Percentiles rank a stretch among this genome's conserved stretches.
Conservation (phyloP, 2,888 invertebrate species). For the Pardosa pseudoannulata region DNA sequence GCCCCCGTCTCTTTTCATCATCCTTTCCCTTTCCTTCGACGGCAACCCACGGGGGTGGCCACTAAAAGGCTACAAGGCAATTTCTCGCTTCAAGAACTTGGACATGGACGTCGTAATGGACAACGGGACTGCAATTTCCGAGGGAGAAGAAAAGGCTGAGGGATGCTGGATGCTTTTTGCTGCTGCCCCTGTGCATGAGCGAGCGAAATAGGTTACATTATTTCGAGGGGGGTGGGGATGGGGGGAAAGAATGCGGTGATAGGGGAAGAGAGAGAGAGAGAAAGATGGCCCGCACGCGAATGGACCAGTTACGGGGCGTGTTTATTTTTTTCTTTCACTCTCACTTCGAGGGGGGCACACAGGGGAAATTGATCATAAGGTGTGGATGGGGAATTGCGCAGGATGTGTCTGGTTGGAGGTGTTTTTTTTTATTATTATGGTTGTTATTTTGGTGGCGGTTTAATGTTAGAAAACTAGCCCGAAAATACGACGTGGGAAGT, state of each 20-base stretch:
- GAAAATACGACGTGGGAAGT: no score
- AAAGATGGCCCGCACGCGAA: constrained; percentile 2
- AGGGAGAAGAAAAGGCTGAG: constrained; percentile 27
- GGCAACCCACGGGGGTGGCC: not conserved
- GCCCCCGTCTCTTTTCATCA: not conserved
- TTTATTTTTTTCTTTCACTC: no score
- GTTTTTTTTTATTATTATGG: no score
- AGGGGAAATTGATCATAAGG: not conserved
- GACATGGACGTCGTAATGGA: constrained; percentile 70
- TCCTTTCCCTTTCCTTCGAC: constrained; percentile 3
- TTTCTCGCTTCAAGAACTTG: constrained; percentile 72
- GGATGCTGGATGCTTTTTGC: not conserved
- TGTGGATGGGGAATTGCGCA: not conserved
- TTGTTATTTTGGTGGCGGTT: no score
- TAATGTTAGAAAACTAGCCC: no score
- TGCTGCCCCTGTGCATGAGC: not conserved
- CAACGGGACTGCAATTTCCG: constrained; percentile 71
- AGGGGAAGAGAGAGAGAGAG: no score
- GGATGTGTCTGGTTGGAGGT: no score
- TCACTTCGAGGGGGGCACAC: no score
- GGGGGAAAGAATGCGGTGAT: not conserved
- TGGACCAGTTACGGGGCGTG: not conserved
- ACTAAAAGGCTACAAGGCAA: constrained; percentile 72
- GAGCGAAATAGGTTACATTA: constrained; percentile 6
- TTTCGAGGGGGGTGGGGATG: not conserved